phyloP scores from a whole-genome alignment of 2,888 invertebrate genomes.

The Polydesmus complanatus region DNA sequence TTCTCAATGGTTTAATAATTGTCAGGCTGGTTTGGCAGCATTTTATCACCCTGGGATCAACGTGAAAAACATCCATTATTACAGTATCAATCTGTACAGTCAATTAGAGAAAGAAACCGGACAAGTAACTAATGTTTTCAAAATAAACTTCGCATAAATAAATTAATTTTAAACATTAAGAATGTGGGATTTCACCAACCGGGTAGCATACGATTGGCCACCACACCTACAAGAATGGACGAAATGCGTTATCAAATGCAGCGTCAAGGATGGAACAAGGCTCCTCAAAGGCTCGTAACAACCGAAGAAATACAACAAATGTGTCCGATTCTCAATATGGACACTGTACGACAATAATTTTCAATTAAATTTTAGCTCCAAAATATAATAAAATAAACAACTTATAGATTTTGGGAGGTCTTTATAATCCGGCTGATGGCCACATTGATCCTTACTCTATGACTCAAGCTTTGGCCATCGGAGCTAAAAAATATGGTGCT shows the following conservation, averaged over 20 bases:
- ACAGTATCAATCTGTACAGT: slow-evolving; percentile 32
- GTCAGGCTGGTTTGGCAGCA: slow-evolving; percentile 33
- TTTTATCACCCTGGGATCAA: slow-evolving; percentile 34
- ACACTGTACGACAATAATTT: slow-evolving; percentile 24
- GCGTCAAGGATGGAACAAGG: slow-evolving; percentile 31
- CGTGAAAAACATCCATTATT: slow-evolving; percentile 32
- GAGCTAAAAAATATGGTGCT: slow-evolving; percentile 32
- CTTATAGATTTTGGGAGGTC: slow-evolving; percentile 31
- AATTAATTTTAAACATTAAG: slow-evolving; percentile 21
- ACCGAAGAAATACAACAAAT: slow-evolving; percentile 30
- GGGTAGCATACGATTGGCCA: slow-evolving; percentile 34
- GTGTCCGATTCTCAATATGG: slow-evolving; percentile 31
- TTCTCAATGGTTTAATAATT: slow-evolving; percentile 3
- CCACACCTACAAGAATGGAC: slow-evolving; percentile 29
- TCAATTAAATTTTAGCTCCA: neutral
- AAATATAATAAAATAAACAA: neutral
- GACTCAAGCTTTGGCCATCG: slow-evolving; percentile 33
- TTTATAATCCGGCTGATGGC: slow-evolving; percentile 35
- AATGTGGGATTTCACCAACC: slow-evolving; percentile 31
- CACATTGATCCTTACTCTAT: slow-evolving; percentile 35
- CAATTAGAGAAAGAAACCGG: slow-evolving; percentile 32
- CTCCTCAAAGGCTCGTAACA: slow-evolving; percentile 27
- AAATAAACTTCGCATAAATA: neutral
- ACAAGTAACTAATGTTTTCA: neutral
- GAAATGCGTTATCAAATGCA: slow-evolving; percentile 34